Evolutionary conservation across 2,888 invertebrate genomes (phyloP).

Genomic region (Chelonus formosanus): DNA sequence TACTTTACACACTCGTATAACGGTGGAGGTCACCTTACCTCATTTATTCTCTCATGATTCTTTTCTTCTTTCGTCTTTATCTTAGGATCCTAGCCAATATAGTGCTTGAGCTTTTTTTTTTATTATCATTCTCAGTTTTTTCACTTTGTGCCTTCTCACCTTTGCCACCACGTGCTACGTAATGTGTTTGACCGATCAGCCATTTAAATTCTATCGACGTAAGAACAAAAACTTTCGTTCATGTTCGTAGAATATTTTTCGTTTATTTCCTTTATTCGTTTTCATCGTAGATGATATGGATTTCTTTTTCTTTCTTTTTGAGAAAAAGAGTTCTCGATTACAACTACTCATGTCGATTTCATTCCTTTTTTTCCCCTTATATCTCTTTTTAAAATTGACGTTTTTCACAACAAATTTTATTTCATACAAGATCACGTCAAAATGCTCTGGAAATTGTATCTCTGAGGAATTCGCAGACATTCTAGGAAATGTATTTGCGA

Average conservation of each 20-base stretch:
- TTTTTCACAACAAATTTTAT: constrained; percentile 29
- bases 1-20: constrained; percentile 28
- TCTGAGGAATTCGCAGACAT: background rate
- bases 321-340: constrained; percentile 20
- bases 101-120: constrained; percentile 24
- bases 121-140: constrained; percentile 8
- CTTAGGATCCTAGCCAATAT: constrained; percentile 16
- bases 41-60: constrained; percentile 33
- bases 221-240: constrained; percentile 40
- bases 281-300: no score
- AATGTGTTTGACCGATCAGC: constrained; percentile 32
- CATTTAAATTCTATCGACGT: constrained; percentile 34
- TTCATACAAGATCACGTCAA: constrained; percentile 8
- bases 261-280: constrained; percentile 7
- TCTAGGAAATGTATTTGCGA: no score
- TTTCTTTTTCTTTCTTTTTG: constrained; percentile 4
- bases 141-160: constrained; percentile 4
- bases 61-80: constrained; percentile 1
- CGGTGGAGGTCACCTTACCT: background rate
- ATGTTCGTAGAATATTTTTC: constrained; percentile 25
- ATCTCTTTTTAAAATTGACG: constrained; percentile 4
- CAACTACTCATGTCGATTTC: constrained; percentile 5
- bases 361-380: constrained; percentile 2
- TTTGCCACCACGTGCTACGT: constrained; percentile 20
- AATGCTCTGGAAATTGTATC: constrained; percentile 9